Evolutionary conservation across 1,140 invertebrate species (phyloP), one percentile per base, ranked within the genome.

Genomic region (Platyscapa corneri): DNA sequence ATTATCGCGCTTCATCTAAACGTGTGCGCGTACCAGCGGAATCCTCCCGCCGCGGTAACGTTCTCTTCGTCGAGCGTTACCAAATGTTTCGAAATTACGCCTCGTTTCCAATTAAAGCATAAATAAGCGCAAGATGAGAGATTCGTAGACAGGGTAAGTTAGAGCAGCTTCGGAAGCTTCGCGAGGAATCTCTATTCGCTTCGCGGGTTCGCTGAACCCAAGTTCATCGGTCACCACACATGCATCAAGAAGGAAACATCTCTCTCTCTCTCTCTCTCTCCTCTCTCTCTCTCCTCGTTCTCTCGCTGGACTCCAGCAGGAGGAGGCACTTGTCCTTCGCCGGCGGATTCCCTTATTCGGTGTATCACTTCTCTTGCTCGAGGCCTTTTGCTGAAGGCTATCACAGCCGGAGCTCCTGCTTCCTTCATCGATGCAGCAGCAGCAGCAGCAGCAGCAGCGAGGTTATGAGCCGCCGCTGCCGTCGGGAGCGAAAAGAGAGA

Each of bases 211-310:
- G 83, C 34, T 79, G 76, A 84, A 80, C 83, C 53, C 65, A 23
- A 84, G 83, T 84, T 84, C 83, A 80, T 72, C 83, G 83, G 83
- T 84, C 83, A 80, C 64, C 75, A 49, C 75, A 56, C 60, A 34
- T 76, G 74, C 72, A 65, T 83, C 64, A 53, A 16, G 46, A 49
- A 34, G 27, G 67, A 23, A 70, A 18, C 16, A 53, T 12, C 5
- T 53, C n/a, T n/a, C n/a, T n/a, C n/a, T n/a, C n/a, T n/a, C n/a
- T n/a, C n/a, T n/a, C n/a, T n/a, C n/a, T n/a, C n/a, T n/a, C n/a
- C n/a, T n/a, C n/a, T n/a, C n/a, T n/a, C n/a, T n/a, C 49, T 53
- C 16, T 53, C 49, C 12, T 20, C 12, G 49, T 12, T 16, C 12
- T 53, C 49, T 20, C 10, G 49, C 49, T 12, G 49, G 49, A 53